Percentiles rank a stretch among this genome's conserved stretches.
These are phyloP conservation scores for Pogonognathellus flavescens DNA, from an alignment of 1,140 invertebrate genomes.

Conservation along the genomic window DNA sequence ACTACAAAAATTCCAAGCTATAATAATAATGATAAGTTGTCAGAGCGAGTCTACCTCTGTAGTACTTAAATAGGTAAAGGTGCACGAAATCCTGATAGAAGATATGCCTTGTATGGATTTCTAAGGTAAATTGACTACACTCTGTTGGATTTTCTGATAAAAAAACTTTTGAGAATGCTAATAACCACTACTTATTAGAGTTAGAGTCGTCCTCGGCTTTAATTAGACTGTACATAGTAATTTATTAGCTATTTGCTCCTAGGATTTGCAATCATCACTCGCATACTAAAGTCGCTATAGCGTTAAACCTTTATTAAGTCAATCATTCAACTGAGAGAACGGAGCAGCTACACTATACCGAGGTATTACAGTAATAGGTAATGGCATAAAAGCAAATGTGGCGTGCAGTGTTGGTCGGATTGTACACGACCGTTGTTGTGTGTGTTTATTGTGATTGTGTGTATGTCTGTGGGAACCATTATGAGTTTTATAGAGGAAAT, in stretches of 20 bases:
- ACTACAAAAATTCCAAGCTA: no score
- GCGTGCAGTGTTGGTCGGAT: neutral
- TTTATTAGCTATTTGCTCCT: conserved; percentile 9
- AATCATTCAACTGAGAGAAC: conserved; percentile 29
- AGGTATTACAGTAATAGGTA: conserved; percentile 29
- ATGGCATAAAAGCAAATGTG: conserved; percentile 16
- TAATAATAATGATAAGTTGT: neutral
- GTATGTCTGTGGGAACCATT: conserved; percentile 47
- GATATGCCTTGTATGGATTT: no score
- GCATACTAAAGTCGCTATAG: neutral
- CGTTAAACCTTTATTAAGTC: conserved; percentile 17
- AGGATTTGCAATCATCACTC: conserved; percentile 7
- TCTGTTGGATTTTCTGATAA: conserved; percentile 3
- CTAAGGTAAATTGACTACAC: no score
- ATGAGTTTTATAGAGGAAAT: conserved; percentile 45
- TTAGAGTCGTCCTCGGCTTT: conserved; percentile 25
- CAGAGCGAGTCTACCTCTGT: no score
- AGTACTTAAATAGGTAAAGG: conserved; percentile 14
- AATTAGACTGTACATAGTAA: conserved; percentile 17
- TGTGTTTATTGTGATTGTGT: conserved; percentile 10
- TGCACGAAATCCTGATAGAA: neutral
- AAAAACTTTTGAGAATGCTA: neutral
- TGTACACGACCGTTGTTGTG: neutral
- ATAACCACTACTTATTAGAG: neutral
- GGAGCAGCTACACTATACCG: neutral